A percentile compares a stretch with the other conserved stretches of the same genome.
phyloP scores from a whole-genome alignment of 92 coral and sea anemone genomes.

The Zoanthus gigantus region DNA sequence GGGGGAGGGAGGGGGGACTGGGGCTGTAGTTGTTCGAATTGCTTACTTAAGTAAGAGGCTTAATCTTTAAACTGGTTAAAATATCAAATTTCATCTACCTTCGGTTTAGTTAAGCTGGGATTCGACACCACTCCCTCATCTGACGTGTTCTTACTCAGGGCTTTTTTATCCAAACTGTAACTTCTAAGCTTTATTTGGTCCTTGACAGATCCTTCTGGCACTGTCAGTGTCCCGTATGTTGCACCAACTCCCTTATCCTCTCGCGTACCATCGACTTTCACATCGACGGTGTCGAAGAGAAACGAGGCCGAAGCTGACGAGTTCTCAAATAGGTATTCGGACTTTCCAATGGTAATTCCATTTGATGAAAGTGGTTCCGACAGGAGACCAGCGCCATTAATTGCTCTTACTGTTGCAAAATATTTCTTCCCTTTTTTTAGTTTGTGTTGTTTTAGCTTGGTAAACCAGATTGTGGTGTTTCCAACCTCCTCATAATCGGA shows the following conservation, averaged over 20 bases:
- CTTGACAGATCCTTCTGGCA: constrained; percentile 93
- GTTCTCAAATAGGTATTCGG: constrained; percentile 91
- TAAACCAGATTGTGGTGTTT: constrained; percentile 88
- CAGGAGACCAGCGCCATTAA: constrained; percentile 91
- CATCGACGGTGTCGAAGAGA: constrained; percentile 95
- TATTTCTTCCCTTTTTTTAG: constrained; percentile 75
- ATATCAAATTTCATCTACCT: constrained; percentile 21
- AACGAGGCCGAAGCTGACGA: constrained; percentile 82
- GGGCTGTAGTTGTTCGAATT: neutral
- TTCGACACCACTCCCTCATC: constrained; percentile 58
- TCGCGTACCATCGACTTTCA: constrained; percentile 82
- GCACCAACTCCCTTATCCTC: constrained; percentile 90
- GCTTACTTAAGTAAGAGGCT: neutral
- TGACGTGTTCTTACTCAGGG: constrained; percentile 43
- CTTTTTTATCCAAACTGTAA: constrained; percentile 82
- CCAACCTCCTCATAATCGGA: constrained; percentile 91
- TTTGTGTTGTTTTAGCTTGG: constrained; percentile 77
- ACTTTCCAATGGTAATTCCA: constrained; percentile 93
- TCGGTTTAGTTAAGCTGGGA: constrained; percentile 52
- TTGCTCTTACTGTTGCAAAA: constrained; percentile 90
- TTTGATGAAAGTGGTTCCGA: constrained; percentile 88
- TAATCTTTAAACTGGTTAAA: too few relatives aligned
- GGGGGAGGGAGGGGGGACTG: neutral
- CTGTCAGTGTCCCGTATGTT: constrained; percentile 91
- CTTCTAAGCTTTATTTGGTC: constrained; percentile 84